These are phyloP conservation scores for Apodemia duryi DNA, from an alignment of 2,888 invertebrate species.

Conservation along the genomic window DNA sequence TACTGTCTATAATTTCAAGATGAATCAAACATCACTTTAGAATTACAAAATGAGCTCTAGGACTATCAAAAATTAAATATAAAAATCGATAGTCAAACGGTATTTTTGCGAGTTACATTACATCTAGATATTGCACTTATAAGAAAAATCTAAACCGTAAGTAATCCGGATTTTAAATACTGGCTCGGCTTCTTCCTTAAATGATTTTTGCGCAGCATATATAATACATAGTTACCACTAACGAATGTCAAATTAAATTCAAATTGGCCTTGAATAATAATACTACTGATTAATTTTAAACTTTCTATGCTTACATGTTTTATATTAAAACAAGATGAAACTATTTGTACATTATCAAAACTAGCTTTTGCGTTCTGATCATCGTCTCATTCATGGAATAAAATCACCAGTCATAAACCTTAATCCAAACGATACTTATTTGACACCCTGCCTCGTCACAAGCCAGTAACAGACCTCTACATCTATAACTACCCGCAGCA, in stretches of 20 bases:
- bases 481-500: conserved; percentile 60
- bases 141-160: conserved; percentile 65
- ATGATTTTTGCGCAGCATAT: conserved; percentile 42
- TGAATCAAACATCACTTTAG: background rate
- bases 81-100: conserved; percentile 21
- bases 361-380: conserved; percentile 28
- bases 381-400: conserved; percentile 30
- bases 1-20: background rate
- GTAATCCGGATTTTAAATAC: conserved; percentile 74
- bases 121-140: conserved; percentile 71
- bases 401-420: conserved; percentile 29
- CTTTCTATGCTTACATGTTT: conserved; percentile 30
- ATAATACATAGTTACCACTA: conserved; percentile 44
- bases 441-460: conserved; percentile 52
- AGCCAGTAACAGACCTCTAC: conserved; percentile 41
- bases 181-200: conserved; percentile 72
- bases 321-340: conserved; percentile 31
- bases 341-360: conserved; percentile 38
- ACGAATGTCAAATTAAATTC: conserved; percentile 46
- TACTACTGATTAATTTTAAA: conserved; percentile 31
- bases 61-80: conserved; percentile 12
- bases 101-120: conserved; percentile 37
- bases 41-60: background rate
- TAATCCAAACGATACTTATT: conserved; percentile 34
- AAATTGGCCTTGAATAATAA: conserved; percentile 38